Evolutionary conservation across 2,797 vertebrate genomes (phyloP).

Genomic region (Xenentodon cancila): DNA sequence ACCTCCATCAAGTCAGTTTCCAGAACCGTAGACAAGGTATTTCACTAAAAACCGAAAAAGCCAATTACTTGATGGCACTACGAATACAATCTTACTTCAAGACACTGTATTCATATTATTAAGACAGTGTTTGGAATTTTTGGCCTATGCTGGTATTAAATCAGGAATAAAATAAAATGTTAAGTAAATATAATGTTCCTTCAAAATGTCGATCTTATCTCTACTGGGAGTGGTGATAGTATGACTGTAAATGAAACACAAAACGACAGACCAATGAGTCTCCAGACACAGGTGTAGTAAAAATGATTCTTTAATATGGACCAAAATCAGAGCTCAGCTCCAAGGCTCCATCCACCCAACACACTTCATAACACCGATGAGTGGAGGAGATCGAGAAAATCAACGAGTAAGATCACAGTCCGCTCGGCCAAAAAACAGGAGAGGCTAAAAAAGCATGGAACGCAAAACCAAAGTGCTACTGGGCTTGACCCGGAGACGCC

Average conservation of each 20-base stretch:
- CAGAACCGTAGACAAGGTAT: no score
- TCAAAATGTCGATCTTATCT: neutral
- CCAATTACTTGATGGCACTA: no score
- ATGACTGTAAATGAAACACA: neutral
- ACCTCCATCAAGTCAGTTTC: no score
- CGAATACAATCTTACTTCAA: no score
- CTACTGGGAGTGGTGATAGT: neutral
- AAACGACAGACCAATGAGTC: slow-evolving; percentile 33
- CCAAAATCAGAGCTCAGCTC: slow-evolving; percentile 89
- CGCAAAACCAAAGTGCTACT: slow-evolving; percentile 79
- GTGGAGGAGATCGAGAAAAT: slow-evolving; percentile 79
- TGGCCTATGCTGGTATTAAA: no score
- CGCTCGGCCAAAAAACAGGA: slow-evolving; percentile 88
- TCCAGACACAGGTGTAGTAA: slow-evolving; percentile 68
- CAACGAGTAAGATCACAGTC: slow-evolving; percentile 86
- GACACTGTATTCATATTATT: no score
- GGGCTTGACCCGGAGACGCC: slow-evolving; percentile 67
- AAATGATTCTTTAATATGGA: slow-evolving; percentile 87
- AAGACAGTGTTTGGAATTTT: no score
- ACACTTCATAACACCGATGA: slow-evolving; percentile 83
- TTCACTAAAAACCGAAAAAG: no score
- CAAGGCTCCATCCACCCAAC: slow-evolving; percentile 81
- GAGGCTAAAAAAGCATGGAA: slow-evolving; percentile 84
- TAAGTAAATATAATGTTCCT: neutral
- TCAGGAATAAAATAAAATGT: neutral